These are phyloP conservation scores for Penaeus indicus DNA, from an alignment of 1,140 invertebrate species.

Conservation along the genomic window DNA sequence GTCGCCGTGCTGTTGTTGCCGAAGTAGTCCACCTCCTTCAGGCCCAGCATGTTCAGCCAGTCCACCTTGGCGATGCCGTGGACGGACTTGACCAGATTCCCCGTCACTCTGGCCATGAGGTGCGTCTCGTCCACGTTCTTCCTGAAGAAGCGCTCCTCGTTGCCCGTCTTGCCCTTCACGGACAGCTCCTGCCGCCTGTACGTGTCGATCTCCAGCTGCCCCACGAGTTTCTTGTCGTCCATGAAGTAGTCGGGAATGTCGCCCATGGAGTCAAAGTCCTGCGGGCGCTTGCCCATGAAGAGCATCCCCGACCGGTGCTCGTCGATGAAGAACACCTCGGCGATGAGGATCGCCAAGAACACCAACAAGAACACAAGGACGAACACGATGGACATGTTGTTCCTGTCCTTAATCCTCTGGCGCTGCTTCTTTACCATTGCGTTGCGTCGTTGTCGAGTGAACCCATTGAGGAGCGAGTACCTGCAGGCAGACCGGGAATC, in stretches of 20 bases:
- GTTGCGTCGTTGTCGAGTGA: constrained; percentile 58
- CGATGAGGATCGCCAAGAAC: constrained; percentile 86
- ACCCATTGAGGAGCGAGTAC: constrained; percentile 64
- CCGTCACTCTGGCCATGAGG: constrained; percentile 61
- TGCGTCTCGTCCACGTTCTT: constrained; percentile 66
- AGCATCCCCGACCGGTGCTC: constrained; percentile 65
- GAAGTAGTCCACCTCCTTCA: constrained; percentile 53
- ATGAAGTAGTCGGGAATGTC: constrained; percentile 65
- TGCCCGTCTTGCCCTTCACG: constrained; percentile 61
- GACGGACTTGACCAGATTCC: constrained; percentile 61
- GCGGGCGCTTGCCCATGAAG: constrained; percentile 43
- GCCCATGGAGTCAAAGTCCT: constrained; percentile 45
- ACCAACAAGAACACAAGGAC: constrained; percentile 91
- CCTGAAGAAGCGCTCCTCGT: constrained; percentile 61
- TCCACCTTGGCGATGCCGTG: constrained; percentile 57
- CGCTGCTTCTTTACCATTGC: constrained; percentile 64
- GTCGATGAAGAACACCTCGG: constrained; percentile 84
- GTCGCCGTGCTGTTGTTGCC: constrained; percentile 65
- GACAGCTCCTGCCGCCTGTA: constrained; percentile 64
- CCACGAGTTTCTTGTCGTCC: constrained; percentile 63
- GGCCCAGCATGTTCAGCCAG: constrained; percentile 54
- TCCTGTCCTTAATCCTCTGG: constrained; percentile 73
- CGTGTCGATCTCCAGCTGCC: constrained; percentile 65
- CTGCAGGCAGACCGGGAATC: constrained; percentile 15
- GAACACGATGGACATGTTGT: constrained; percentile 88